A percentile compares a stretch with the other conserved stretches of the same genome.
phyloP scores from a whole-genome alignment of 2,113 vertebrate species.

The Tenebrosternarchus preto region DNA sequence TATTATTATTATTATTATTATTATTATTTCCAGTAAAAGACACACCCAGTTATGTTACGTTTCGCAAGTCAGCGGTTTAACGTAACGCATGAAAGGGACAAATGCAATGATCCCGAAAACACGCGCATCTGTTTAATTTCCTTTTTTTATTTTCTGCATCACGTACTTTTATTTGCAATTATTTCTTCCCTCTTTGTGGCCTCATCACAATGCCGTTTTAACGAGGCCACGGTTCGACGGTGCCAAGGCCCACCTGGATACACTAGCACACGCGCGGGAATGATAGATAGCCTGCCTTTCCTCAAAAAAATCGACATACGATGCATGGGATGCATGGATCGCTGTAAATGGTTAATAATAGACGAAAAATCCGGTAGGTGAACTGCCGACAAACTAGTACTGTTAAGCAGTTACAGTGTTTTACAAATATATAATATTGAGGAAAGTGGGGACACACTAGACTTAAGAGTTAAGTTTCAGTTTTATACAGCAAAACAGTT shows the following conservation, averaged over 20 bases:
- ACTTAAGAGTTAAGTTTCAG: background rate
- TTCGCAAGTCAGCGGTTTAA: slow-evolving; percentile 65
- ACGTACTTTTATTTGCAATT: slow-evolving; percentile 82
- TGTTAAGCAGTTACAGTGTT: background rate
- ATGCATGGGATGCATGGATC: background rate
- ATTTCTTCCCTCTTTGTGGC: slow-evolving; percentile 70
- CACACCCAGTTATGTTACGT: slow-evolving; percentile 41
- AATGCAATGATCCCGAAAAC: slow-evolving; percentile 78
- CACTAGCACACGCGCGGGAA: slow-evolving; percentile 46
- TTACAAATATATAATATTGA: background rate
- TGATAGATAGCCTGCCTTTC: slow-evolving; percentile 45
- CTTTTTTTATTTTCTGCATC: slow-evolving; percentile 82
- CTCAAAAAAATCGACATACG: background rate
- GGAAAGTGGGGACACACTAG: background rate
- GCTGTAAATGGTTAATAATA: no score
- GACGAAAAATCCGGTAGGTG: no score
- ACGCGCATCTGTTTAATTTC: slow-evolving; percentile 81
- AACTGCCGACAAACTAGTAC: no score
- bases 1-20: slow-evolving; percentile 3
- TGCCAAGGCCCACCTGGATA: slow-evolving; percentile 76
- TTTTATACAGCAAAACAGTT: background rate
- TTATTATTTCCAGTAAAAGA: background rate
- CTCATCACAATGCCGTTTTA: slow-evolving; percentile 73
- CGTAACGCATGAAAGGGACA: slow-evolving; percentile 66
- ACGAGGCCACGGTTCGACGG: slow-evolving; percentile 74